These are phyloP conservation scores for Luperina nickerlii DNA, from an alignment of 2,888 invertebrate species.

Conservation along the genomic window DNA sequence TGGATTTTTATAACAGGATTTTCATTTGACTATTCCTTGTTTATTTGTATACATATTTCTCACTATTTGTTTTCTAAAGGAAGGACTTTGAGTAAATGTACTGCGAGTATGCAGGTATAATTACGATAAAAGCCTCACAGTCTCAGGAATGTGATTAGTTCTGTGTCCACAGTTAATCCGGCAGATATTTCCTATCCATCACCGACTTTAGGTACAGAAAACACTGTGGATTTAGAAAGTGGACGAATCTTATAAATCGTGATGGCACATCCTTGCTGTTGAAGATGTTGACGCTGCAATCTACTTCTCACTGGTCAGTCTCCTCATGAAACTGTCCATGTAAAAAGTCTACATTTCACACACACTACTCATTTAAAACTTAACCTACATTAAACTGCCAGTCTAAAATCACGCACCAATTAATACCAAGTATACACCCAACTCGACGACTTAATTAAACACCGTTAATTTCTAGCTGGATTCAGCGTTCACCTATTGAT, in stretches of 20 bases:
- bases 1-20: too few relatives aligned
- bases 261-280: neutral
- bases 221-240: neutral
- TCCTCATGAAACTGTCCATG: neutral
- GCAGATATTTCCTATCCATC: neutral
- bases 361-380: slow-evolving; percentile 7
- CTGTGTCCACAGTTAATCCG: neutral
- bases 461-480: slow-evolving; percentile 41
- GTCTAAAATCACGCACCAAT: neutral
- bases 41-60: too few relatives aligned
- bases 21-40: too few relatives aligned
- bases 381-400: neutral
- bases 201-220: neutral
- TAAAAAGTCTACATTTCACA: neutral
- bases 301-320: neutral
- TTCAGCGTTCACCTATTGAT: slow-evolving; percentile 49
- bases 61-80: too few relatives aligned
- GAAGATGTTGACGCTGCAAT: neutral
- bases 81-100: too few relatives aligned
- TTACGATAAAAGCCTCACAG: neutral
- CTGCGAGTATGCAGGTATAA: neutral
- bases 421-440: slow-evolving; percentile 13
- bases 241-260: neutral
- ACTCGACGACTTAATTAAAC: slow-evolving; percentile 42
- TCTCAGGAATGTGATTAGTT: neutral